Evolutionary conservation across 2,797 vertebrate genomes (phyloP).

Genomic region (Smutsia temminckii): DNA sequence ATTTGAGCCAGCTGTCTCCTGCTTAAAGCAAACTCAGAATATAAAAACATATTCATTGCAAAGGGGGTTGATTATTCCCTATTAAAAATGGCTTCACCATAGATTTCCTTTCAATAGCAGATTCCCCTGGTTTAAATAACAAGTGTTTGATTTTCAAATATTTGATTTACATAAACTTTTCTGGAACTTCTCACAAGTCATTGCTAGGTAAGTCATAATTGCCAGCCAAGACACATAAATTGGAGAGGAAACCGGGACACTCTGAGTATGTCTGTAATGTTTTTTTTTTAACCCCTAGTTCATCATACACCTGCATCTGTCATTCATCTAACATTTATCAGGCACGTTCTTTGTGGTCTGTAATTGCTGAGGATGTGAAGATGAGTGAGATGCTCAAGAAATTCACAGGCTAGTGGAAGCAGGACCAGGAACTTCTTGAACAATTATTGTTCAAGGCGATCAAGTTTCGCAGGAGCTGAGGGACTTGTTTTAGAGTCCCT

Average conservation of each 20-base stretch:
- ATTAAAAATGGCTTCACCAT: not conserved
- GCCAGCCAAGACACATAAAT: not conserved
- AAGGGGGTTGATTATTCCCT: not conserved
- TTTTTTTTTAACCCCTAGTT: too few relatives aligned
- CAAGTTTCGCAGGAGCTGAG: not conserved
- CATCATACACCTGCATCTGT: not conserved
- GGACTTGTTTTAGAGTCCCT: not conserved
- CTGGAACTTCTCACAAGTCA: slow-evolving; percentile 5
- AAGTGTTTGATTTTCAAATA: slow-evolving; percentile 45
- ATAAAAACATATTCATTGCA: slow-evolving; percentile 3
- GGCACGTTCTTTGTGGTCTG: not conserved
- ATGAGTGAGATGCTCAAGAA: not conserved
- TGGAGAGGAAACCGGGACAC: not conserved
- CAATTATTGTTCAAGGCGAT: not conserved
- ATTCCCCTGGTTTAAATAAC: slow-evolving; percentile 24
- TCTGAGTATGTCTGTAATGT: not conserved
- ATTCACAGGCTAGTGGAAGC: not conserved
- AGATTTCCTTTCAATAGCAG: slow-evolving; percentile 47
- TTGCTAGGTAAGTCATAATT: not conserved
- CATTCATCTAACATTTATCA: not conserved
- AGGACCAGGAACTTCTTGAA: not conserved
- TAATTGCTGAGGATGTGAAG: not conserved
- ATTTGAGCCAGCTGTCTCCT: slow-evolving; percentile 8
- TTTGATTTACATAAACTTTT: slow-evolving; percentile 41
- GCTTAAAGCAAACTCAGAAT: not conserved